A percentile compares a stretch with the other conserved stretches of the same genome.
Conservation (phyloP, 2,888 invertebrate genomes). For the Lithosia quadra region DNA sequence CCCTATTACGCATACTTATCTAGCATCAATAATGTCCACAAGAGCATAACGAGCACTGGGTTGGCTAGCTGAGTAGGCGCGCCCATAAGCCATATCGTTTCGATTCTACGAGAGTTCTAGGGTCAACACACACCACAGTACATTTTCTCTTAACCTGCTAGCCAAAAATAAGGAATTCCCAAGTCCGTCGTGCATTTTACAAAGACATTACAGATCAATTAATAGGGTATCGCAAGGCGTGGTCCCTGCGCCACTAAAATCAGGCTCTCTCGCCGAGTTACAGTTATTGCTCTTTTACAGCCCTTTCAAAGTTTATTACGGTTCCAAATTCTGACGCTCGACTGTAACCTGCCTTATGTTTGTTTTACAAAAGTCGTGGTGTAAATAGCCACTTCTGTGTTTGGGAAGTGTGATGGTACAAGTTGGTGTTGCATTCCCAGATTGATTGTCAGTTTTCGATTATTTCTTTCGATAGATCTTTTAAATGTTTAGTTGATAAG, state of each 20-base stretch:
- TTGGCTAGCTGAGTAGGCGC: not conserved
- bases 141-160: not conserved
- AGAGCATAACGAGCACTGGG: not conserved
- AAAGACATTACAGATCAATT: conserved; percentile 76
- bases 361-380: conserved; percentile 73
- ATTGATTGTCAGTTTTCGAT: conserved; percentile 13
- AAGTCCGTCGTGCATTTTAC: conserved; percentile 40
- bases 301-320: conserved; percentile 86
- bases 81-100: too few relatives aligned
- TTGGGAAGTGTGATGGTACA: conserved; percentile 42
- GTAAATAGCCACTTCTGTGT: conserved; percentile 54
- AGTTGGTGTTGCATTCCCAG: conserved; percentile 42
- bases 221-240: conserved; percentile 77
- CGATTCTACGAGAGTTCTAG: not conserved
- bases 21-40: not conserved
- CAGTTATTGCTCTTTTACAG: conserved; percentile 86
- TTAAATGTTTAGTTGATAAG: not conserved
- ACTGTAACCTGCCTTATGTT: conserved; percentile 67
- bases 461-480: not conserved
- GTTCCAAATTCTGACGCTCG: conserved; percentile 79
- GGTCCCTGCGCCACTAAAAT: conserved; percentile 82
- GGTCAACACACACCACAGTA: not conserved
- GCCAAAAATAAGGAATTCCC: not conserved
- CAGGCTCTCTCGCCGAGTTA: conserved; percentile 81
- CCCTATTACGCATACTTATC: too few relatives aligned